phyloP scores from a whole-genome alignment of 2,888 invertebrate genomes.

The Temnothorax rugatulus region DNA sequence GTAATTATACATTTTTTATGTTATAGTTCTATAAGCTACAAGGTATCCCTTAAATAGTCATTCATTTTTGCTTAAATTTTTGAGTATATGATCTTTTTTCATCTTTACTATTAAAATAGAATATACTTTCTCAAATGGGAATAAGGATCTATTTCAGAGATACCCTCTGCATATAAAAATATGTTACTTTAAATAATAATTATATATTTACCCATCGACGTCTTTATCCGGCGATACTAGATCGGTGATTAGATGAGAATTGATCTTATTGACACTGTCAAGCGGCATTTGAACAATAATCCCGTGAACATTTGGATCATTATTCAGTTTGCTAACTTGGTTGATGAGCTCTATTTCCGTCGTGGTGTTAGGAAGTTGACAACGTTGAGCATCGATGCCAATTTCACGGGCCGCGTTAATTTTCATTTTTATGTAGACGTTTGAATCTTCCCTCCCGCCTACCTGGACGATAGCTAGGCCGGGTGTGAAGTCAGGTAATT shows the following conservation, averaged over 20 bases:
- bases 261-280: conserved; percentile 93
- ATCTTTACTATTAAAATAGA: background rate
- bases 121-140: background rate
- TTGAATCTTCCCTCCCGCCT: conserved; percentile 98
- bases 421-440: conserved; percentile 99
- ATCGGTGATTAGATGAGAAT: conserved; percentile 95
- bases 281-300: conserved; percentile 99
- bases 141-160: background rate
- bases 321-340: conserved; percentile 92
- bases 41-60: background rate
- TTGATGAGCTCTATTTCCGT: conserved; percentile 93
- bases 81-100: background rate
- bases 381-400: conserved; percentile 94
- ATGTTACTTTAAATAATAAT: background rate
- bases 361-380: conserved; percentile 92
- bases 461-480: conserved; percentile 98
- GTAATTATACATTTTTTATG: conserved; percentile 3
- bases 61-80: background rate
- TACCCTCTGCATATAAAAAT: conserved; percentile 19
- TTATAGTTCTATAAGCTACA: background rate
- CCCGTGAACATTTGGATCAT: conserved; percentile 94
- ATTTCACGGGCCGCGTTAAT: conserved; percentile 96
- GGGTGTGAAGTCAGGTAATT: conserved; percentile 89
- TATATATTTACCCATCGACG: conserved; percentile 94
- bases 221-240: conserved; percentile 96